phyloP scores from a whole-genome alignment of 2,797 vertebrate species.

The Orientallactaga sibirica region DNA sequence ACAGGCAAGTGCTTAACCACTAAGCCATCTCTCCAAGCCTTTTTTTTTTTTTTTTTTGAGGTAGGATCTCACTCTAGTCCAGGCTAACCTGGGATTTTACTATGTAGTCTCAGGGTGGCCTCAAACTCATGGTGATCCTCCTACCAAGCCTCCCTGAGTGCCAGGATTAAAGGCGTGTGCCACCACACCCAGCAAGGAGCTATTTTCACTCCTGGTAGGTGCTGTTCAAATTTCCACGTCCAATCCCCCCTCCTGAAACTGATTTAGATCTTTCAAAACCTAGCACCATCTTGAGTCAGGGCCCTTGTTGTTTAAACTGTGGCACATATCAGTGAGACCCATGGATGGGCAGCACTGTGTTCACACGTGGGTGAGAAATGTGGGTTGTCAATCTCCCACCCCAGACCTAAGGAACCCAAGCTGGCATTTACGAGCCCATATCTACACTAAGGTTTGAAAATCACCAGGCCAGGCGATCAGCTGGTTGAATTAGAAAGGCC shows the following conservation, averaged over 20 bases:
- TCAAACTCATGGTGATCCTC: no score
- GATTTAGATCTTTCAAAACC: background rate
- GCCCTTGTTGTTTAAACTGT: background rate
- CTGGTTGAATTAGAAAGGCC: slow-evolving; percentile 17
- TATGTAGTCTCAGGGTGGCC: no score
- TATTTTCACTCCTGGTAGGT: background rate
- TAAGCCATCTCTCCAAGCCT: no score
- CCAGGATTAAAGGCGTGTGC: no score
- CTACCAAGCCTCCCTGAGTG: no score
- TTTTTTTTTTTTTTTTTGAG: no score
- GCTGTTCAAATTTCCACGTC: background rate
- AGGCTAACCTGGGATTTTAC: no score
- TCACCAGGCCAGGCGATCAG: background rate
- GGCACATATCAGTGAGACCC: background rate
- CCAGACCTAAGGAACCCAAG: background rate
- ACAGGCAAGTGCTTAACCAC: no score
- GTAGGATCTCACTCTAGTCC: no score
- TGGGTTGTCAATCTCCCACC: background rate
- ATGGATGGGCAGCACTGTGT: background rate
- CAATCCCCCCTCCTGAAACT: background rate
- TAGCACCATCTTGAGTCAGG: background rate
- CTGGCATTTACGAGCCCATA: background rate
- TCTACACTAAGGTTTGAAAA: background rate
- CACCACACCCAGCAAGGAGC: background rate
- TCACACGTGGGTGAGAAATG: background rate